Base-by-base conservation (phyloP, 1,140 invertebrate species). In the Drosophila ogumai region DNA sequence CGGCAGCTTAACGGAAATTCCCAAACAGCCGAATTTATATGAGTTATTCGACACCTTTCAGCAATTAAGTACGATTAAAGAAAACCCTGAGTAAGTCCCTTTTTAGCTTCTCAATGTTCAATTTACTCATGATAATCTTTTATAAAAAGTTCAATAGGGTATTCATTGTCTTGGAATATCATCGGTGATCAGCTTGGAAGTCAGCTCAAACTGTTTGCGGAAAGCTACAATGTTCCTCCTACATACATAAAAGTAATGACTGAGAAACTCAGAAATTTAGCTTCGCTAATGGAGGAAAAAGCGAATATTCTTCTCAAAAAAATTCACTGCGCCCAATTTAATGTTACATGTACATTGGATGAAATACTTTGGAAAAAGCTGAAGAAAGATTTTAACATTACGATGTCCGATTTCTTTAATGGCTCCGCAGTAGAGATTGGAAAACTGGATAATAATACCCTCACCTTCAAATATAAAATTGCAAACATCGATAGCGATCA, bases 221-320 rank as follows among this genome's bases (percentile, higher is more conserved):
- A 32, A 19, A 19, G 10, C 28, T 2, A 17, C 10, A 6, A 1
- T 0, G 10, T 4, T 32, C 4, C 1, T 13, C 7, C 5, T 13
- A 0, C 3, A 8, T 2, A 19, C 5, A 17, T 17, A 19, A 3
- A 2, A 15, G 12, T 9, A 25, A 15, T 47, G 12, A 15, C 15
- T 6, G 3, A 0, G 0, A 7, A 47, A 1, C 44, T 50, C 5
- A 13, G 4, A 32, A 0, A 12, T 12, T 0, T 17, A 6, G 9
- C 9, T 32, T 32, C 10, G 6, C 0, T 0, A 8, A 8, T 34
- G 17, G 10, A 52, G 6, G 8, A 3, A 12, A 0, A 0, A 3
- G 17, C 31, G 13, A 15, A 19, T 19, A 19, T 1, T 2, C 1
- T 13, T 52, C 49, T 52, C 10, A 1, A 13, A 13, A 0, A 50